Base-by-base conservation (phyloP, 2,888 invertebrate genomes). In the Drosophila leonis region DNA sequence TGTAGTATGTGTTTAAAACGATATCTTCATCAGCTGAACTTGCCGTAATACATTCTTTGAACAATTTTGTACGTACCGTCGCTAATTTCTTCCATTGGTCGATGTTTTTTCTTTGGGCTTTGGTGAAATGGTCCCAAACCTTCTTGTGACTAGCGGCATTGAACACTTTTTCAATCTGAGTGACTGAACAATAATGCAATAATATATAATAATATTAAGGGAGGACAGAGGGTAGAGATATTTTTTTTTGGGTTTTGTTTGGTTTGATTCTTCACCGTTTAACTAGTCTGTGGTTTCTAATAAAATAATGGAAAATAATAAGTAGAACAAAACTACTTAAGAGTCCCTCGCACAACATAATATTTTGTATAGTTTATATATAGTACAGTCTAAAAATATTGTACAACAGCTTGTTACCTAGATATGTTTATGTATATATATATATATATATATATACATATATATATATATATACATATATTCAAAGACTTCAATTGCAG, bases 61-160 rank as follows among this genome's bases (percentile, higher is more conserved):
- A 87, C 76, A 81, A 75, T 76, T 83, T 82, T 82, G 88, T 92
- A 94, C 94, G 95, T 96, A 98, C 98, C 97, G 96, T 96, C 74
- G 97, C 97, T 95, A 98, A 97, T 95, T 97, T 98, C 94, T 97
- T 97, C 99, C 98, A 98, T 93, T 97, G 96, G 94, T 98, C 98
- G 94, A 99, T 97, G 95, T 98, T 98, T 96, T 98, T 98, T 95
- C 98, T 95, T 94, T 98, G 98, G 90, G 98, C 97, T 95, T 98
- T 98, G 94, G 98, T 98, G 96, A 99, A 98, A 96, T 98, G 98
- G 96, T 98, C 98, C 98, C 98, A 98, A 94, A 98, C 98, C 94
- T 98, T 98, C 96, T 98, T 98, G 95, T 98, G 98, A 94, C 96
- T 97, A 93, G 98, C 98, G 92, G 98, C 97, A 94, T 95, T 95